Evolutionary conservation across 2,888 invertebrate genomes (phyloP), one percentile per base, ranked within the genome.

Genomic region (Ennomos erosarius): DNA sequence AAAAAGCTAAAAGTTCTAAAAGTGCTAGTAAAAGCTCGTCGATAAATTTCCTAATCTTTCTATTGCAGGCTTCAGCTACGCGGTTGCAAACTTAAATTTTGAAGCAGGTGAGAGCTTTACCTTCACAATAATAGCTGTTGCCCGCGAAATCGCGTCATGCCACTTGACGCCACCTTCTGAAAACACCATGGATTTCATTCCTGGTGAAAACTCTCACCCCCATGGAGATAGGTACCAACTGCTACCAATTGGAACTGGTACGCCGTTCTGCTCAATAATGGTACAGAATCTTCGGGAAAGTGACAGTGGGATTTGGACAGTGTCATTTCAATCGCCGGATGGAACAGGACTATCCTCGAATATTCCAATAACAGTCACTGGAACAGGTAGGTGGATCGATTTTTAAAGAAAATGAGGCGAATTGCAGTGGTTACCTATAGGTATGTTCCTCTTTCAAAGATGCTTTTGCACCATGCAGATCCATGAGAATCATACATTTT

Each of bases 271-370:
- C 43, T 12, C 55, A 4, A 48, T 68, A n/a, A 11, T 36, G 9
- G 47, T 67, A 4, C 56, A 12, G 16, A 26, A 63, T 36, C 49
- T 62, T 8, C 48, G 13, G 8, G 46, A 11, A 10, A 44, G 58
- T 10, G 68, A 68, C 45, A 48, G 6, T 33, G 68, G 68, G 33
- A 10, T 48, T 9, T 68, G 68, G 68, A 46, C 54, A 38, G 10
- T 67, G 1, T 11, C 54, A 11, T 56, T 36, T 37, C 43, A 9
- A 35, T 49, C 16, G 16, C 11, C 16, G 0, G 12, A 16, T n/a
- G 61, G 54, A 4, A 12, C 11, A n/a, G 56, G 47, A 13, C 9
- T 0, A 8, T 42, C 64, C 64, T 8, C 8, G 35, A n/a, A n/a
- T 1, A 0, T 64, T 36, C 34, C 9, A 50, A 5, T 68, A n/a